phyloP scores from a whole-genome alignment of 2,888 invertebrate species.

The Seira sanloemensis region DNA sequence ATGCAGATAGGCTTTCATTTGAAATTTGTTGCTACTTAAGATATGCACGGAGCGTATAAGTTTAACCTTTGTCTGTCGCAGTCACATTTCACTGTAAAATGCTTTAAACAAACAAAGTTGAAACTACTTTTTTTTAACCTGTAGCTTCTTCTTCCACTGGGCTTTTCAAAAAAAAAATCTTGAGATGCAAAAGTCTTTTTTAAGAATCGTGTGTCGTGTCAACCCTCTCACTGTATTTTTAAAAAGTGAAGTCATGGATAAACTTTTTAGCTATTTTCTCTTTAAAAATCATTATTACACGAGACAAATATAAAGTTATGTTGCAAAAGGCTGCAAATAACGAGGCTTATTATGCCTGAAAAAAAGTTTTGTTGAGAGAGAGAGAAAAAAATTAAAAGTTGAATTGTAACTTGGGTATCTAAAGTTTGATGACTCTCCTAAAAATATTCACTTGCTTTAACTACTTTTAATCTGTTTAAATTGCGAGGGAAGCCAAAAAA shows the following conservation, averaged over 20 bases:
- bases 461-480: not conserved
- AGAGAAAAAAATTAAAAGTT: not conserved
- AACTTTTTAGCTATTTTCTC: not conserved
- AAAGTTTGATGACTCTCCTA: not conserved
- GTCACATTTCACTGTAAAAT: not conserved
- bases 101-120: not conserved
- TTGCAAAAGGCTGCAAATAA: not conserved
- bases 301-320: not conserved
- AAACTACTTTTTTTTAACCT: not conserved
- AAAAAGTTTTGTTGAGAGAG: not conserved
- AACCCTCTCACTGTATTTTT: not conserved
- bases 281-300: not conserved
- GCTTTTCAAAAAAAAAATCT: too few species aligned
- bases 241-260: conserved; percentile 5
- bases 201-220: not conserved
- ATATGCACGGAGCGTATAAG: not conserved
- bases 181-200: too few species aligned
- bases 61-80: not conserved
- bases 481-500: not conserved
- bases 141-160: conserved; percentile 1
- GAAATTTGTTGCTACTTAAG: not conserved
- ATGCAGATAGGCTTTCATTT: not conserved
- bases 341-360: not conserved
- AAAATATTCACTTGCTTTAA: not conserved
- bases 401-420: not conserved